phyloP scores from a whole-genome alignment of 2,888 invertebrate species.

The Ectemnius continuus region DNA sequence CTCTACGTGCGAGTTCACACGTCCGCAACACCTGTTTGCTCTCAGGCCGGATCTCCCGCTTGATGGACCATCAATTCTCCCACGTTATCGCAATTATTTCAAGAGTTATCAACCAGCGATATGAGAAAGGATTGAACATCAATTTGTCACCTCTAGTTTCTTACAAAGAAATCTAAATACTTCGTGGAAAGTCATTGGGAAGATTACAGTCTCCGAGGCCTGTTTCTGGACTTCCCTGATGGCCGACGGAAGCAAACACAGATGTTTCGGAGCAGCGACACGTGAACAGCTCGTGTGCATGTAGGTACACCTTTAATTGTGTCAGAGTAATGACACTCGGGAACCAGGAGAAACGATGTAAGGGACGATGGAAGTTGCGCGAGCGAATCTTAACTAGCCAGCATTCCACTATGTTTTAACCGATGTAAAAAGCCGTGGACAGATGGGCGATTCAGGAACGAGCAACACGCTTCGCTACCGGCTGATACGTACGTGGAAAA shows the following conservation, averaged over 20 bases:
- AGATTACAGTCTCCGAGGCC: no score
- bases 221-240: neutral
- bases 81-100: no score
- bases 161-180: no score
- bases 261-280: conserved; percentile 36
- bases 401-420: no score
- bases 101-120: no score
- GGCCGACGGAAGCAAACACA: conserved; percentile 45
- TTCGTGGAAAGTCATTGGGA: no score
- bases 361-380: no score
- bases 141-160: no score
- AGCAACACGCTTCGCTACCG: conserved; percentile 1
- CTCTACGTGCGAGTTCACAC: neutral
- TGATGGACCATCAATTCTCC: no score
- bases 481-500: conserved; percentile 1
- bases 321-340: conserved; percentile 1
- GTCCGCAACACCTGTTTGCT: conserved; percentile 15
- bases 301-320: conserved; percentile 23
- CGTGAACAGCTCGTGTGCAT: conserved; percentile 7
- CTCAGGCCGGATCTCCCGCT: neutral
- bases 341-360: no score
- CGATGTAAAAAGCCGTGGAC: neutral
- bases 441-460: neutral
- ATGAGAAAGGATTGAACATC: no score
- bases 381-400: no score